phyloP scores from a whole-genome alignment of 2,888 invertebrate species.

The Andrena bucephala region DNA sequence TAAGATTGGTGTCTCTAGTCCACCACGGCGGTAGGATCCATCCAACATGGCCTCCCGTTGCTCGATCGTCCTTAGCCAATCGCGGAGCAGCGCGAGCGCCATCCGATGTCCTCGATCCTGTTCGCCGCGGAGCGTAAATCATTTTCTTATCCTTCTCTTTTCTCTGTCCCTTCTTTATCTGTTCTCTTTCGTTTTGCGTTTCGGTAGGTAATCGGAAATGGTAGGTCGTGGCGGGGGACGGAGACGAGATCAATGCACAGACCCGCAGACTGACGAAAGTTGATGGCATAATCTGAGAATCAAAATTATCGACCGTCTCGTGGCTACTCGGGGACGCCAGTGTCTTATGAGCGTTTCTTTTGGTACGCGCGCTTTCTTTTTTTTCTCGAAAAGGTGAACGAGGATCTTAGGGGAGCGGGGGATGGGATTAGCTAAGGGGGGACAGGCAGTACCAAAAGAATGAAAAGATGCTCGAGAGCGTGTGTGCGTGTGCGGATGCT shows the following conservation, averaged over 20 bases:
- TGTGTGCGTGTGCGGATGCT: conserved; percentile 22
- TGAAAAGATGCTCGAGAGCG: conserved; percentile 33
- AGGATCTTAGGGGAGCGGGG: background rate
- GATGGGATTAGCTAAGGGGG: background rate
- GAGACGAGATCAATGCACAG: conserved; percentile 76
- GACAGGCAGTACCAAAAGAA: conserved; percentile 14
- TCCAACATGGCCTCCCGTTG: background rate
- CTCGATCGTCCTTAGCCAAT: background rate
- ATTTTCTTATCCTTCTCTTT: conserved; percentile 18
- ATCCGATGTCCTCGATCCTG: conserved; percentile 34
- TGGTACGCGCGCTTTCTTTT: conserved; percentile 19
- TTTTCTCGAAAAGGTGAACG: background rate
- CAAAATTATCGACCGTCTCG: conserved; percentile 72
- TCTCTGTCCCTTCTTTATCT: conserved; percentile 53
- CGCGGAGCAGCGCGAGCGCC: conserved; percentile 5
- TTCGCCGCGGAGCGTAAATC: conserved; percentile 68
- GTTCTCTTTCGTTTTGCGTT: conserved; percentile 54
- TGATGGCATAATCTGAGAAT: conserved; percentile 71
- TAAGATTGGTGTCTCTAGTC: conserved; percentile 82
- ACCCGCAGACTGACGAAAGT: conserved; percentile 78
- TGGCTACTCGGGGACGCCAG: conserved; percentile 63
- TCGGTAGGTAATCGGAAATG: conserved; percentile 54
- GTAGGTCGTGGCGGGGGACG: conserved; percentile 43
- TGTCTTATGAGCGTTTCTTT: conserved; percentile 59
- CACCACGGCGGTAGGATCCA: conserved; percentile 70